Evolutionary conservation across 2,113 vertebrate species (phyloP), one percentile per base, ranked within the genome.

Genomic region (Callionymus lyra): DNA sequence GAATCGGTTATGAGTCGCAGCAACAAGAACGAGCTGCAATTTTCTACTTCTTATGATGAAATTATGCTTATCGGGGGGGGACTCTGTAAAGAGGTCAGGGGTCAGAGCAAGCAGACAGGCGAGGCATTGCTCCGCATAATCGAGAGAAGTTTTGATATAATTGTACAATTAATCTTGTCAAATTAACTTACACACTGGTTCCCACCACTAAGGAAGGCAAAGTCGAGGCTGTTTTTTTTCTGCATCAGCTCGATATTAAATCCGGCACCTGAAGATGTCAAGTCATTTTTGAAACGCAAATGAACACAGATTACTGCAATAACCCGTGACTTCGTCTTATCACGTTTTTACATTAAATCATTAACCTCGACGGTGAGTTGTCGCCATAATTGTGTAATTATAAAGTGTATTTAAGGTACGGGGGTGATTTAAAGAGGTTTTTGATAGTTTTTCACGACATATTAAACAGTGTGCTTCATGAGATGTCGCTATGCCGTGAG

Each of bases 131-230:
- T 77, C 76, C 56, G 63, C 80, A 80, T 85, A 85, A 85, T 85
- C 84, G 80, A 81, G 76, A 82, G 74, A 81, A 85, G 80, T 84
- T 84, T 79, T 70, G 74, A 82, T 82, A 82, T 85, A 84, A 85
- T 85, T 85, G 83, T 85, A 82, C 81, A 84, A 85, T 85, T 82
- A 85, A 85, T 85, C 83, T 85, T 85, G 80, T 85, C 72, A 60
- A 85, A 82, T 84, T 78, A 82, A 84, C 75, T 82, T 84, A 80
- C 76, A 78, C 72, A 74, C 77, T 81, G 77, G 80, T 80, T n/a
- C 63, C 63, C 74, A 78, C 74, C 79, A 67, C 69, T 65, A 60
- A 81, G 80, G 82, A 78, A 80, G 68, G 65, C n/a, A n/a, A 57
- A 69, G 74, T 74, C 69, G 81, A 69, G 77, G 79, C 78, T 82